Percentiles rank a stretch among this genome's conserved stretches.
Conservation (phyloP, 2,797 vertebrate species). For the Pipistrellus nathusii region DNA sequence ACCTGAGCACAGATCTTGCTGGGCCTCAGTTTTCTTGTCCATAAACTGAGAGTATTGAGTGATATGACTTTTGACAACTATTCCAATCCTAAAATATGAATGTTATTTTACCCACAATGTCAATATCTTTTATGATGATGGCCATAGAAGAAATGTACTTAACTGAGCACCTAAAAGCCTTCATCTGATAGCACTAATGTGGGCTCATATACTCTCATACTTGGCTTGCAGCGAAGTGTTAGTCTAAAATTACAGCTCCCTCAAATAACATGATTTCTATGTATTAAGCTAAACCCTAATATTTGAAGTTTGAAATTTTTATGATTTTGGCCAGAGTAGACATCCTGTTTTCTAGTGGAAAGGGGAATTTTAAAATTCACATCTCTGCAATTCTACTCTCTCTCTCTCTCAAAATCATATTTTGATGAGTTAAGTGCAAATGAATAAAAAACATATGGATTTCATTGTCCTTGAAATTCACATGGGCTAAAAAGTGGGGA, state of each 20-base stretch:
- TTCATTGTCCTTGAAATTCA: slow-evolving; percentile 71
- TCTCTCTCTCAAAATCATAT: slow-evolving; percentile 65
- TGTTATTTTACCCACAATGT: slow-evolving; percentile 45
- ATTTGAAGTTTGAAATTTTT: slow-evolving; percentile 78
- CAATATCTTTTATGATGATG: slow-evolving; percentile 55
- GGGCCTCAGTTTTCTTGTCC: slow-evolving; percentile 22
- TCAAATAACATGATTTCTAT: slow-evolving; percentile 70
- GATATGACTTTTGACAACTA: not conserved
- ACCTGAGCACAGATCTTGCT: not conserved
- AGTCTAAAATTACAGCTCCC: slow-evolving; percentile 69
- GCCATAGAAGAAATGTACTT: slow-evolving; percentile 46
- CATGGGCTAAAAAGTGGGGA: slow-evolving; percentile 34
- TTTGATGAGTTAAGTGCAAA: slow-evolving; percentile 81
- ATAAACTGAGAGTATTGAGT: not conserved
- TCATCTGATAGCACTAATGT: slow-evolving; percentile 32
- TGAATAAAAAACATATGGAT: slow-evolving; percentile 73
- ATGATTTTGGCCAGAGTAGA: slow-evolving; percentile 75
- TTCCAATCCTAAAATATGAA: not conserved
- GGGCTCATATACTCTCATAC: not conserved
- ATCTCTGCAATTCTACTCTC: slow-evolving; percentile 74
- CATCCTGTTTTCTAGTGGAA: slow-evolving; percentile 77
- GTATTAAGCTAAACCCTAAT: slow-evolving; percentile 68
- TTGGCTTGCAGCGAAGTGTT: slow-evolving; percentile 62
- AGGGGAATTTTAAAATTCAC: slow-evolving; percentile 62
- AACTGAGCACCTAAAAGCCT: slow-evolving; percentile 31